Percentiles rank a stretch among this genome's conserved stretches.
phyloP scores from a whole-genome alignment of 2,888 invertebrate genomes.

The Tenthredo amoena region DNA sequence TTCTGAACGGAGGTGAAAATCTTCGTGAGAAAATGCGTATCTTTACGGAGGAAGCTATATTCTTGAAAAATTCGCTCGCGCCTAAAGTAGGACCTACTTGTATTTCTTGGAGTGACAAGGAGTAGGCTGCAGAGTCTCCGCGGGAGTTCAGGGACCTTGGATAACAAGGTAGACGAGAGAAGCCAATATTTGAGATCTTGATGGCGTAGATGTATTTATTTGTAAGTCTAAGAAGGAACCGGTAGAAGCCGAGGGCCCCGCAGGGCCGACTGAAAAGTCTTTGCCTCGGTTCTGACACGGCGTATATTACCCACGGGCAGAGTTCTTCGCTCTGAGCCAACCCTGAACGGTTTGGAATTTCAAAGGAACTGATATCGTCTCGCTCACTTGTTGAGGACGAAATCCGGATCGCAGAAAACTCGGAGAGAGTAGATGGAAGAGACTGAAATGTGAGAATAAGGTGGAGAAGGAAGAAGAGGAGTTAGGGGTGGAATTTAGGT shows the following conservation, averaged over 20 bases:
- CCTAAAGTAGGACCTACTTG: conserved; percentile 1
- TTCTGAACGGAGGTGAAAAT: background rate
- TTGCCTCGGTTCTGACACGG: conserved; percentile 41
- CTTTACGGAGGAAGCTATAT: background rate
- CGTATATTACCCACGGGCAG: conserved; percentile 46
- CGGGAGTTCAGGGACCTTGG: conserved; percentile 40
- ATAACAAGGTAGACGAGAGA: conserved; percentile 32
- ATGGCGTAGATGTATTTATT: conserved; percentile 58
- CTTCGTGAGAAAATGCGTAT: background rate
- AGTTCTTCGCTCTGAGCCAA: conserved; percentile 12
- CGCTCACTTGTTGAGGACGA: conserved; percentile 63
- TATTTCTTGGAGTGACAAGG: conserved; percentile 6
- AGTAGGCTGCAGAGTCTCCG: conserved; percentile 23
- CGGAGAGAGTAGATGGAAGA: background rate
- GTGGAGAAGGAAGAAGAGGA: background rate
- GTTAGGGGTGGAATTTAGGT: conserved; percentile 29
- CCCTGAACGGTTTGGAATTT: conserved; percentile 66
- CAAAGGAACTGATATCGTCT: conserved; percentile 68
- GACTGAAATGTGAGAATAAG: conserved; percentile 25
- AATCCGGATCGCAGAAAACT: conserved; percentile 61
- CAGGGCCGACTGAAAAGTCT: conserved; percentile 27
- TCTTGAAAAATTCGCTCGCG: background rate
- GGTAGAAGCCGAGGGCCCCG: conserved; percentile 25
- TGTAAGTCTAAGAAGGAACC: conserved; percentile 54
- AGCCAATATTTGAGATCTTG: conserved; percentile 54